These are phyloP conservation scores for Rhipidura dahli DNA, from an alignment of 2,113 vertebrate genomes.

Conservation along the genomic window DNA sequence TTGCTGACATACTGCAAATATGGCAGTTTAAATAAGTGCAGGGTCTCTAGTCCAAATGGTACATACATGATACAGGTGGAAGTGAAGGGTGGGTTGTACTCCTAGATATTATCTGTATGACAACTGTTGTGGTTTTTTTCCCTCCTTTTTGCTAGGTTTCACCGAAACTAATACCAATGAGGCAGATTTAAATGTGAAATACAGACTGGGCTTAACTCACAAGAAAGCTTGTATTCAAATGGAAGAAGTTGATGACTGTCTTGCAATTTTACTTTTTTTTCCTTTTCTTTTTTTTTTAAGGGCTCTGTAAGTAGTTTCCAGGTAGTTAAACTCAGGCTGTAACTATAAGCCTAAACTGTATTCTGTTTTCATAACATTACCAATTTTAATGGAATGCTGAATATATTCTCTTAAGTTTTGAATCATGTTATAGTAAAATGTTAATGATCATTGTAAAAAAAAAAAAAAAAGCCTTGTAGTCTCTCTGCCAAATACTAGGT, in stretches of 20 bases:
- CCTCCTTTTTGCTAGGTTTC: conserved; percentile 80
- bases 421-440: not conserved
- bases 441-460: not conserved
- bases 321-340: conserved; percentile 15
- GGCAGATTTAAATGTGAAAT: conserved; percentile 77
- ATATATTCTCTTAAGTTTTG: conserved; percentile 12
- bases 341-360: not conserved
- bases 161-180: conserved; percentile 85
- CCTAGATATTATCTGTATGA: not conserved
- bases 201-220: not conserved
- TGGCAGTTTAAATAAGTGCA: not conserved
- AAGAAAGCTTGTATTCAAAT: conserved; percentile 26
- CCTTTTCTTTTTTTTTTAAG: not conserved
- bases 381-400: conserved; percentile 16
- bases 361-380: conserved; percentile 33
- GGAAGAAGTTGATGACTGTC: not conserved
- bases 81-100: not conserved
- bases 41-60: not conserved
- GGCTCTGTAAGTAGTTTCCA: conserved; percentile 48
- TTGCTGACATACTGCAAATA: not conserved
- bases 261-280: not conserved
- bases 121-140: not conserved
- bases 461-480: conserved; percentile 12
- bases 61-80: not conserved
- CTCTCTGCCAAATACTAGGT: not conserved